A percentile compares a stretch with the other conserved stretches of the same genome.
Conservation (phyloP, 2,888 invertebrate species). For the Eilema griseolum region DNA sequence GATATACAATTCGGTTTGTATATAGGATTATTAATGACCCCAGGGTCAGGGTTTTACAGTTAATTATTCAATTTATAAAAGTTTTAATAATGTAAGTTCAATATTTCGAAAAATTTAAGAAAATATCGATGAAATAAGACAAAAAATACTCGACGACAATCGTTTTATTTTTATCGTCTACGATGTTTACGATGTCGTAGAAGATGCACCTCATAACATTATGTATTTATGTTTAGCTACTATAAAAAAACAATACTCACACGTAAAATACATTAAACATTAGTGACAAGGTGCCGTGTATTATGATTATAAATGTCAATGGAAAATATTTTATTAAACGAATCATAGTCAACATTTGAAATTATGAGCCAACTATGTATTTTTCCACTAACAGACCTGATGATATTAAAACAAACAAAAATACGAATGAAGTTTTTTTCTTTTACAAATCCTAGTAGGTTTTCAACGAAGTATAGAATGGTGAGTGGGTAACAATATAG, state of each 20-base stretch:
- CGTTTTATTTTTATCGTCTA: neutral
- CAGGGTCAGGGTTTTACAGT: too few species aligned
- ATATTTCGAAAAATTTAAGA: too few species aligned
- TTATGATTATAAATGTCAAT: neutral
- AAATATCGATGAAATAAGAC: neutral
- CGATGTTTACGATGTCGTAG: too few species aligned
- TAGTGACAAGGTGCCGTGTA: neutral
- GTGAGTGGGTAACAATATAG: neutral
- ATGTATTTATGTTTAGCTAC: neutral
- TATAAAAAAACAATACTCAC: neutral
- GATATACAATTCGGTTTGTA: too few species aligned
- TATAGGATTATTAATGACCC: too few species aligned
- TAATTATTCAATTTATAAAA: too few species aligned
- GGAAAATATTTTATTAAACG: neutral
- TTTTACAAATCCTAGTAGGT: too few species aligned
- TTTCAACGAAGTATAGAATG: neutral
- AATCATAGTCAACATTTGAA: neutral
- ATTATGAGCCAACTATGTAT: neutral
- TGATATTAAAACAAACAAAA: neutral
- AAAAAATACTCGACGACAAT: too few species aligned
- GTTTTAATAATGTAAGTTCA: too few species aligned
- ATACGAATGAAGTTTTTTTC: neutral
- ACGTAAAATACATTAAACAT: neutral
- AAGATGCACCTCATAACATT: neutral
- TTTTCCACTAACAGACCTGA: neutral